Conservation (phyloP, 2,888 invertebrate species). For the Ormyrus nitidulus region DNA sequence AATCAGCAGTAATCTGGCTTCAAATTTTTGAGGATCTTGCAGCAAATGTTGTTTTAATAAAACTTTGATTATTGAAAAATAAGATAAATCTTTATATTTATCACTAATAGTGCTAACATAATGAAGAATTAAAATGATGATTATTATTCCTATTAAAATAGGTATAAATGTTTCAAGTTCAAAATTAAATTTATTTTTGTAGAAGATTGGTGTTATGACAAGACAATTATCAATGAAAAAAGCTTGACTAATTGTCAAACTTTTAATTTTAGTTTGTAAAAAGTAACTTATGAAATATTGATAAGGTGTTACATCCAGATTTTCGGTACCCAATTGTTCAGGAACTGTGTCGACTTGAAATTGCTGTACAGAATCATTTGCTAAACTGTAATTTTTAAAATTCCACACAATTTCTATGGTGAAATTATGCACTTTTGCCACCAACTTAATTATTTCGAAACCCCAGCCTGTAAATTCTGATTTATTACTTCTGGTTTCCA, state of each 20-base stretch:
- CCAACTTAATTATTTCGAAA: not conserved
- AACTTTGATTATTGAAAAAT: not conserved
- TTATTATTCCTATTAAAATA: not conserved
- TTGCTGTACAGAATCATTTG: not conserved
- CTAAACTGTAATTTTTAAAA: not conserved
- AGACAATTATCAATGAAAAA: not conserved
- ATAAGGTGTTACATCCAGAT: not conserved
- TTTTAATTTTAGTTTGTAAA: not conserved
- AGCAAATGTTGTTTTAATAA: not conserved
- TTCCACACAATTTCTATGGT: not conserved
- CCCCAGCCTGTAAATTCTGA: not conserved
- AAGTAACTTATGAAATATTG: not conserved
- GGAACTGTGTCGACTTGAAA: not conserved
- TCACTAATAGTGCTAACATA: not conserved
- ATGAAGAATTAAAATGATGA: not conserved
- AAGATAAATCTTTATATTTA: not conserved
- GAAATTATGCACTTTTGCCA: slow-evolving; percentile 3
- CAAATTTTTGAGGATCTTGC: not conserved
- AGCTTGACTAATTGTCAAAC: not conserved
- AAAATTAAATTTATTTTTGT: not conserved
- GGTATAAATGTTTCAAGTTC: not conserved
- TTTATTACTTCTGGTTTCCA: not conserved
- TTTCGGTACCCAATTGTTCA: not conserved
- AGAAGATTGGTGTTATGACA: not conserved
- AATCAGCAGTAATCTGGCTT: not conserved